These are phyloP conservation scores for Tineola bisselliella DNA, from an alignment of 2,888 invertebrate species.

Conservation along the genomic window DNA sequence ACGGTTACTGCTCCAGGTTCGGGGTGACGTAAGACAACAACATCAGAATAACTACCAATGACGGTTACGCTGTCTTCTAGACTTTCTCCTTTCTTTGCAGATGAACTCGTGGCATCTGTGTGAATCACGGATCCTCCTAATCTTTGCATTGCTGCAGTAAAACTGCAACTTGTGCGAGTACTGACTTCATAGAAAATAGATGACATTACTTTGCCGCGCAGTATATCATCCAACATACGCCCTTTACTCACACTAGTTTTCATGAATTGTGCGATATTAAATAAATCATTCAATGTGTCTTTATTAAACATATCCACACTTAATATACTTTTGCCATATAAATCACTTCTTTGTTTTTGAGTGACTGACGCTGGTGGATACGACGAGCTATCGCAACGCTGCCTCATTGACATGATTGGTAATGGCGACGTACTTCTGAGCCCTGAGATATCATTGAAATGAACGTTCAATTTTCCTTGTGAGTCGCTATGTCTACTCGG, in stretches of 20 bases:
- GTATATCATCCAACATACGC: constrained; percentile 83
- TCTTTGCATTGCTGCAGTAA: no score
- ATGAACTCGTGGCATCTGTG: no score
- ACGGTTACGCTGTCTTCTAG: no score
- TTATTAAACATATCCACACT: constrained; percentile 87
- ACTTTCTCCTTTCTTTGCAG: no score
- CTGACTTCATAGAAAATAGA: no score
- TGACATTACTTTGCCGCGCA: no score
- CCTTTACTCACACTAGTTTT: constrained; percentile 85
- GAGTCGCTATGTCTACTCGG: constrained; percentile 35
- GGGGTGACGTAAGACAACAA: no score
- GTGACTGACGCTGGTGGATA: constrained; percentile 51
- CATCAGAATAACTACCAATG: no score
- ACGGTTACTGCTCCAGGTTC: constrained; percentile 88
- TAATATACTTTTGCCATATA: constrained; percentile 81
- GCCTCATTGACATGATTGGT: constrained; percentile 45
- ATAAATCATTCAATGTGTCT: constrained; percentile 89
- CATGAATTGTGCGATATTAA: constrained; percentile 91
- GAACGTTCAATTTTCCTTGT: constrained; percentile 60
- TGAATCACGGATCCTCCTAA: no score
- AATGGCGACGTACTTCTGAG: constrained; percentile 60
- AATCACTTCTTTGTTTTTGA: constrained; percentile 57
- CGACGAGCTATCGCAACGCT: constrained; percentile 64
- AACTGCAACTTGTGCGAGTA: no score
- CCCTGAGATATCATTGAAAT: constrained; percentile 65